Evolutionary conservation across 2,797 vertebrate species (phyloP), one percentile per base, ranked within the genome.

Genomic region (Triplophysa bombifrons): DNA sequence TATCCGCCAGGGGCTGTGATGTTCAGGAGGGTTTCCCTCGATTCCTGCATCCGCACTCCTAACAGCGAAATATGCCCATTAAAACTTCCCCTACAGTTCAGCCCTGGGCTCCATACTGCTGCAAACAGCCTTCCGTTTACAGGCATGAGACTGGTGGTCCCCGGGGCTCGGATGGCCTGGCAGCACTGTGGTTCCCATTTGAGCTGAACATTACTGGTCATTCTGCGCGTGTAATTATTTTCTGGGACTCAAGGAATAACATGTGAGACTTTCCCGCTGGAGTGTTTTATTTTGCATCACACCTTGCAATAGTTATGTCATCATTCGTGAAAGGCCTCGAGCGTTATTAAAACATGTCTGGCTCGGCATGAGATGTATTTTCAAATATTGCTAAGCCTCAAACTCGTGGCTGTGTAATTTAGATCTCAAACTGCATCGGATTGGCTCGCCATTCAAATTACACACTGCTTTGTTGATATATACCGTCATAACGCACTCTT

Each of bases 321-420:
- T 86, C 88, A 90, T 92, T 90, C 87, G 51, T 16, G 88, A 88
- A 88, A 90, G 88, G 90, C 89, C 90, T 89, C 88, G 91, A 86
- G 88, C 84, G 88, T 91, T 92, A n/a, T 90, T 90, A 86, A 90
- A 89, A 86, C 87, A 85, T 85, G 20, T 60, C 73, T 55, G 12
- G 41, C 4, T 68, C 12, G 50, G 50, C 55, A 56, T 61, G 80
- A 71, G 65, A 10, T 46, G 13, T 5, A 14, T 38, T 56, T 66
- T 44, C 2, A 66, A 8, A 9, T 53, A 10, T 56, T 34, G 60
- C 11, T 34, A 30, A 61, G 27, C 60, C 27, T 3, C 4, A 8
- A 34, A 61, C 4, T 27, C 25, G 27, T 60, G 13, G 25, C 22
- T 27, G 25, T 61, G 58, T 27, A 8, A 27, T 61, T 61, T 61